Conservation (phyloP, 2,888 invertebrate species). For the Drosophila algonquin region DNA sequence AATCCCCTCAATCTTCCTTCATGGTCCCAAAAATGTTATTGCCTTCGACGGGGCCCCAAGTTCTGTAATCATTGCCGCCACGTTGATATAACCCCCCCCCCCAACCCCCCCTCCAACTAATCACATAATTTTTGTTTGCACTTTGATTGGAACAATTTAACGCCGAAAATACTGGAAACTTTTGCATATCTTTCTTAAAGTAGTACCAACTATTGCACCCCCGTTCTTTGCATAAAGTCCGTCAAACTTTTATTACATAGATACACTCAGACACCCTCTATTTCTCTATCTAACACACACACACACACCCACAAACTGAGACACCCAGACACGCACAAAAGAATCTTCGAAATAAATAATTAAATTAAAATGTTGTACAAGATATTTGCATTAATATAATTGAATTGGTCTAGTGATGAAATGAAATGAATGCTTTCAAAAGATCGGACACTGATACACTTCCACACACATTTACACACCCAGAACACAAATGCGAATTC, state of each 20-base stretch:
- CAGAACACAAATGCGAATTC: not conserved
- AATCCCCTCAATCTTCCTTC: slow-evolving; percentile 3
- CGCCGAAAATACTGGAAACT: slow-evolving; percentile 29
- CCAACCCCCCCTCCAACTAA: not conserved
- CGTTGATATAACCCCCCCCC: slow-evolving; percentile 17
- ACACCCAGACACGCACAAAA: slow-evolving; percentile 23
- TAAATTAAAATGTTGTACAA: slow-evolving; percentile 30
- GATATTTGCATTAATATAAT: slow-evolving; percentile 42
- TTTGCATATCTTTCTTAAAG: slow-evolving; percentile 45
- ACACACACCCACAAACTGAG: slow-evolving; percentile 3
- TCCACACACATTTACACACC: slow-evolving; percentile 26
- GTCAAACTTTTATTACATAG: slow-evolving; percentile 28
- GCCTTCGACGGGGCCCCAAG: slow-evolving; percentile 2
- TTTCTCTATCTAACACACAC: slow-evolving; percentile 15
- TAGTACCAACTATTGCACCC: slow-evolving; percentile 48
- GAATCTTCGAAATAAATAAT: slow-evolving; percentile 28
- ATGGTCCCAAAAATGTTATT: not conserved
- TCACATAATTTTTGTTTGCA: slow-evolving; percentile 53
- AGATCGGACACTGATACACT: slow-evolving; percentile 18
- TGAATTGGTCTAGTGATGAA: slow-evolving; percentile 41
- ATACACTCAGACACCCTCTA: slow-evolving; percentile 13
- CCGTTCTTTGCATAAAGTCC: slow-evolving; percentile 37
- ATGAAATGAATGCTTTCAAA: slow-evolving; percentile 37
- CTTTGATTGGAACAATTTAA: slow-evolving; percentile 41
- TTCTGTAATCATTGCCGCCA: slow-evolving; percentile 8